These are phyloP conservation scores for Nasonia longicornis DNA, from an alignment of 1,140 invertebrate species.

Conservation along the genomic window DNA sequence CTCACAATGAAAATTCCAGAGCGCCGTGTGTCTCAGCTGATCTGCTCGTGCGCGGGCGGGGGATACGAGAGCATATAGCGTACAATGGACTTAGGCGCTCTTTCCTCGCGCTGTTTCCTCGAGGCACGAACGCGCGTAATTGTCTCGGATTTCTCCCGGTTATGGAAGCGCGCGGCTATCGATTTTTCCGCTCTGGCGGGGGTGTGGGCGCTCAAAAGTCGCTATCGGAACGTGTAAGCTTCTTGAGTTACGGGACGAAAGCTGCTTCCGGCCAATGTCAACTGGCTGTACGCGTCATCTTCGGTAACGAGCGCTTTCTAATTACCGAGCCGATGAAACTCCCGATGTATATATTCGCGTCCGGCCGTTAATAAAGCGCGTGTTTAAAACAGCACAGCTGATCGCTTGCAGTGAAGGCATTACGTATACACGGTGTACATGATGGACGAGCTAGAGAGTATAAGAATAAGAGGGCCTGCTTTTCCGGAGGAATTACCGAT, in stretches of 20 bases:
- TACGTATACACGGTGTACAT: not conserved
- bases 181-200: no score
- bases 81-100: not conserved
- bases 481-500: no score
- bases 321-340: not conserved
- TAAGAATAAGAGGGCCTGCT: no score
- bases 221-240: no score
- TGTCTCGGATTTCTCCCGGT: no score
- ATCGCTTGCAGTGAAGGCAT: not conserved
- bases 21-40: not conserved
- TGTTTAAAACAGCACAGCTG: no score
- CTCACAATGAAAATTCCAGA: not conserved
- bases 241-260: not conserved
- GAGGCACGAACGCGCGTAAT: not conserved
- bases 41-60: not conserved
- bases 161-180: no score
- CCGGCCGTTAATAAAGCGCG: no score
- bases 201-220: no score
- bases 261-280: not conserved
- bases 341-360: not conserved
- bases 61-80: no score
- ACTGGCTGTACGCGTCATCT: not conserved
- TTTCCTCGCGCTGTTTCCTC: not conserved
- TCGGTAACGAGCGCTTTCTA: constrained; percentile 25
- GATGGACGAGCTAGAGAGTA: no score